Evolutionary conservation across 2,888 invertebrate species (phyloP), one percentile per base, ranked within the genome.

Genomic region (Endotricha flammealis): DNA sequence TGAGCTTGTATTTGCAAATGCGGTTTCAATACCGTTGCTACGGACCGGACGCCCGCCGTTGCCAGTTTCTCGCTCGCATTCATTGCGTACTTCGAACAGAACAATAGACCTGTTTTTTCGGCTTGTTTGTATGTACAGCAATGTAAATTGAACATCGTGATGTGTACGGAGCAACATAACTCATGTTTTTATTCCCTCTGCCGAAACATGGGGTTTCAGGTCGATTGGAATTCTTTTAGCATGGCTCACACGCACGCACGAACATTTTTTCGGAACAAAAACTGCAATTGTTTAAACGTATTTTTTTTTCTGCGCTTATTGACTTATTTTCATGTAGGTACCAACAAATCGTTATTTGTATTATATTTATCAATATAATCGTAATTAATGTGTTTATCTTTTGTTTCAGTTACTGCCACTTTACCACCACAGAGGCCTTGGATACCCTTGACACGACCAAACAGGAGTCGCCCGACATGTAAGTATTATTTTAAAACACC

Each of bases 351-450:
- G 20, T 29, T 45, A 39, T n/a, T n/a, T n/a, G n/a, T n/a, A n/a
- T n/a, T n/a, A n/a, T n/a, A n/a, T n/a, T n/a, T n/a, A n/a, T n/a
- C n/a, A n/a, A n/a, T n/a, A n/a, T n/a, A n/a, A n/a, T n/a, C n/a
- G n/a, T n/a, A n/a, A n/a, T n/a, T 42, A 31, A 32, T 54, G 35
- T 57, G 39, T 55, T 58, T 49, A 67, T 62, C 65, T 65, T 77
- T 81, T 73, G 75, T 94, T 94, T 45, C 91, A 96, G 96, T 96
- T 72, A 94, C 94, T 65, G 93, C 94, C 63, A 92, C 93, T 54
- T 90, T 92, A 75, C 97, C 97, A 57, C 97, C 97, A 53, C 95
- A 95, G 78, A 90, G 98, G 82, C 97, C 97, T 69, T 98, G 98
- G 98, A 94, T 97, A 73, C 95, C 95, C 45, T 88, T 97, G 64